Conservation (phyloP, 2,797 vertebrate genomes). For the Dicrostonyx torquatus region DNA sequence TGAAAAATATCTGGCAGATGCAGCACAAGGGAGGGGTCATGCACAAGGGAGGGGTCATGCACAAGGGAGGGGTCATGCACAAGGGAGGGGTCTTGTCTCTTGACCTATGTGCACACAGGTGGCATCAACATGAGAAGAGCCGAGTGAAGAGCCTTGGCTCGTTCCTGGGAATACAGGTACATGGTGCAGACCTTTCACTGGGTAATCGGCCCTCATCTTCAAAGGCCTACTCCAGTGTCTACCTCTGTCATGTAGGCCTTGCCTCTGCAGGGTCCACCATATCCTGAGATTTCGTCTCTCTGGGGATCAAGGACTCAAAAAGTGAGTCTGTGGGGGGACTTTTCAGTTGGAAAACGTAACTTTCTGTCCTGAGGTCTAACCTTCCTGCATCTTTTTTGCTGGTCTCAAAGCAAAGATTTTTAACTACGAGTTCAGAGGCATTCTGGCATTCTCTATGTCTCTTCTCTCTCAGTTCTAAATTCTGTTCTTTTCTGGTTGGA, state of each 20-base stretch:
- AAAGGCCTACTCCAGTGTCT: not conserved
- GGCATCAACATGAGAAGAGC: not conserved
- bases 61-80: not conserved
- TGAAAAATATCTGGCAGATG: not conserved
- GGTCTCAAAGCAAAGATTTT: not conserved
- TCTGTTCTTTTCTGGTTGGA: not conserved
- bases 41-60: not conserved
- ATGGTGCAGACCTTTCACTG: not conserved
- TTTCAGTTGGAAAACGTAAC: not conserved
- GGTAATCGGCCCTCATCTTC: not conserved
- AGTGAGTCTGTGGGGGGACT: not conserved
- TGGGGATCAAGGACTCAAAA: not conserved
- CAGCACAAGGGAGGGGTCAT: not conserved
- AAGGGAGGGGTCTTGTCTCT: not conserved
- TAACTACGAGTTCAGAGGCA: not conserved
- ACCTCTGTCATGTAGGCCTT: not conserved
- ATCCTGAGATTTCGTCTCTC: not conserved
- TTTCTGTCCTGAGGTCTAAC: accelerated
- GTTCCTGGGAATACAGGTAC: not conserved
- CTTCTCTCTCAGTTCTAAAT: not conserved
- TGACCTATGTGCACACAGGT: not conserved
- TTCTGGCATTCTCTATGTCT: not conserved
- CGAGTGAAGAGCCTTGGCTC: too few species aligned
- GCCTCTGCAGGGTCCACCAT: not conserved
- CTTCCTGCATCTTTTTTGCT: not conserved